Base-by-base conservation (phyloP, 2,888 invertebrate genomes). In the Scelioninae gen. 2 region DNA sequence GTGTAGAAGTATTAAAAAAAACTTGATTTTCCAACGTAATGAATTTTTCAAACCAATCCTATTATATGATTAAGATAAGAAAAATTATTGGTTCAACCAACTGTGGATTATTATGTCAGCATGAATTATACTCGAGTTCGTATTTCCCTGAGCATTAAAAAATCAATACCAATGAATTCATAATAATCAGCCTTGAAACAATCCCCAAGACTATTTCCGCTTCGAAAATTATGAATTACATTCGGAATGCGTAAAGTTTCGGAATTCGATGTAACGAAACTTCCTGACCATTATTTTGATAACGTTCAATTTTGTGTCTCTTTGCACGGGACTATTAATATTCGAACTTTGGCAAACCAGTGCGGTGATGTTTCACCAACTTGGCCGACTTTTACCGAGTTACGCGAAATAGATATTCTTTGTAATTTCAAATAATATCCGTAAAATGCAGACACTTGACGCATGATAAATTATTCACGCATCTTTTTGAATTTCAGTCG, bases 1-100 rank as follows among this genome's bases (percentile, higher is more conserved):
- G 28, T 61, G 31, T 52, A 1, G 11, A 43, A 9, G 35, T 33
- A 52, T 53, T n/a, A n/a, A n/a, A 53, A 64, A 41, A 39, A 25
- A 2, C 4, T 15, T 4, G 19, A 3, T 15, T 41, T 55, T 37
- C 6, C 5, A 55, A n/a, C 9, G 11, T 10, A 39, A 53, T 10
- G 5, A 10, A 15, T 50, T 50, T 50, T 33, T 33, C n/a, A n/a
- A 33, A 1, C 18, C 18, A 45, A 43, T 57, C 57, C 43, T 57
- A 57, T 57, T 33, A 37, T 37, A 60, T 25, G 25, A 60, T 60
- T 60, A 28, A 46, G 37, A 60, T 60, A 60, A 45, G 22, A 48
- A 35, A 60, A 60, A 48, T 60, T 25, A 48, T 60, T 60, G 60
- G 60, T 39, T 60, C 7, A 60, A 25, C 28, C 37, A 16, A 37